phyloP scores from a whole-genome alignment of 2,113 vertebrate species.

The Condylura cristata region DNA sequence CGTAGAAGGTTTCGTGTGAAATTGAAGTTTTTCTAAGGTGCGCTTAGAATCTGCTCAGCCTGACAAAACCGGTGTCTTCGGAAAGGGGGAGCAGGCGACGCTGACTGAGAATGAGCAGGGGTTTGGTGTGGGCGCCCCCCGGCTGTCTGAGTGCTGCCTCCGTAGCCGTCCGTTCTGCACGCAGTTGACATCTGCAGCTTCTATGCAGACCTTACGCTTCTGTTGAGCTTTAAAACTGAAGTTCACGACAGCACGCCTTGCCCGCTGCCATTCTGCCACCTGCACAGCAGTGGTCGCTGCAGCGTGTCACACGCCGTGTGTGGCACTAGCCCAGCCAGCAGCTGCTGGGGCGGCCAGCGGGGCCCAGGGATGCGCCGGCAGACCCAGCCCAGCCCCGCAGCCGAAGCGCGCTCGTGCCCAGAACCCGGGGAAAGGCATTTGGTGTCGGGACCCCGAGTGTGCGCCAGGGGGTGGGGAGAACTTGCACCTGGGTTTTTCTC shows the following conservation, averaged over 20 bases:
- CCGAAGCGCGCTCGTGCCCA: background rate
- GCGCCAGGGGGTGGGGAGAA: background rate
- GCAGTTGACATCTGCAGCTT: background rate
- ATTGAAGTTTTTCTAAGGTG: background rate
- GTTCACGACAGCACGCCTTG: background rate
- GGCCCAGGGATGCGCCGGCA: background rate
- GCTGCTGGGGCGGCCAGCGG: too few relatives aligned
- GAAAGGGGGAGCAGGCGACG: background rate
- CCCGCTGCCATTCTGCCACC: background rate
- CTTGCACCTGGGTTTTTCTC: background rate
- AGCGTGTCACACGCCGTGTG: background rate
- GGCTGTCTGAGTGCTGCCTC: background rate
- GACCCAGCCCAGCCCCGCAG: background rate
- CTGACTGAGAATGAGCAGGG: background rate
- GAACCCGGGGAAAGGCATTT: background rate
- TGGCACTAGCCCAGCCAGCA: too few relatives aligned
- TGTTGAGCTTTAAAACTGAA: background rate
- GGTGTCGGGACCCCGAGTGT: background rate
- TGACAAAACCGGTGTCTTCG: background rate
- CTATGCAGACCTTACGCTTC: background rate
- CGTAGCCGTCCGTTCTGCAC: background rate
- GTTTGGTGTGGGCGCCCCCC: background rate
- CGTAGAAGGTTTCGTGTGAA: background rate
- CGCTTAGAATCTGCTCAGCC: background rate
- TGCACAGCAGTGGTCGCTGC: fast-evolving